Percentiles rank a stretch among this genome's conserved stretches.
These are phyloP conservation scores for Euura lappo DNA, from an alignment of 1,140 invertebrate species.

Conservation along the genomic window DNA sequence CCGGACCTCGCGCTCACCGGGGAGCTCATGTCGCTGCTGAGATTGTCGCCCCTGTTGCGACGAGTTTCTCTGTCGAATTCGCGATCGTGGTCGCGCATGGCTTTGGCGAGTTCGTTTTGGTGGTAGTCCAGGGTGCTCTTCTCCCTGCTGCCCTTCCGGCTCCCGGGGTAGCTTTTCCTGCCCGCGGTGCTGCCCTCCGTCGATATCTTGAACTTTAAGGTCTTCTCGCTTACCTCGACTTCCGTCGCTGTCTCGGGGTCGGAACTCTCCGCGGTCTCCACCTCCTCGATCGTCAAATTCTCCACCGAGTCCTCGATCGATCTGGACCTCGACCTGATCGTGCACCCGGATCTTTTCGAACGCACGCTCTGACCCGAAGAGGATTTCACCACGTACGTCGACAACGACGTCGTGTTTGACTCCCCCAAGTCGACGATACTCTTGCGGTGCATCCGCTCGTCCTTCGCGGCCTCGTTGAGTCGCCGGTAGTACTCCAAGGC, in stretches of 20 bases:
- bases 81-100: constrained; percentile 50
- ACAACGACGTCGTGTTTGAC: constrained; percentile 32
- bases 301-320: constrained; percentile 61
- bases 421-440: constrained; percentile 62
- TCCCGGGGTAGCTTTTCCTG: constrained; percentile 67
- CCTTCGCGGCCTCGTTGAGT: constrained; percentile 70
- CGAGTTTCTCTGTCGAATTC: constrained; percentile 31
- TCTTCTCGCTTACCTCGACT: constrained; percentile 78
- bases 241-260: constrained; percentile 76
- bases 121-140: constrained; percentile 55
- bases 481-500: constrained; percentile 67
- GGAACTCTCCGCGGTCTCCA: constrained; percentile 68
- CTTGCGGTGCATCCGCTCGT: constrained; percentile 67
- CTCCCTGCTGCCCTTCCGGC: constrained; percentile 66
- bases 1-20: constrained; percentile 47
- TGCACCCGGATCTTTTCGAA: constrained; percentile 51
- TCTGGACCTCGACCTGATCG: constrained; percentile 47
- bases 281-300: constrained; percentile 63
- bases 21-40: constrained; percentile 50
- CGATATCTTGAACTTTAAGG: constrained; percentile 76
- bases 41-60: constrained; percentile 45
- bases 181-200: constrained; percentile 67
- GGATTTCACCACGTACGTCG: constrained; percentile 57
- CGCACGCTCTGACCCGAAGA: constrained; percentile 63
- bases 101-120: constrained; percentile 52